Base-by-base conservation (phyloP, 2,888 invertebrate genomes). In the Andrena hattorfiana region DNA sequence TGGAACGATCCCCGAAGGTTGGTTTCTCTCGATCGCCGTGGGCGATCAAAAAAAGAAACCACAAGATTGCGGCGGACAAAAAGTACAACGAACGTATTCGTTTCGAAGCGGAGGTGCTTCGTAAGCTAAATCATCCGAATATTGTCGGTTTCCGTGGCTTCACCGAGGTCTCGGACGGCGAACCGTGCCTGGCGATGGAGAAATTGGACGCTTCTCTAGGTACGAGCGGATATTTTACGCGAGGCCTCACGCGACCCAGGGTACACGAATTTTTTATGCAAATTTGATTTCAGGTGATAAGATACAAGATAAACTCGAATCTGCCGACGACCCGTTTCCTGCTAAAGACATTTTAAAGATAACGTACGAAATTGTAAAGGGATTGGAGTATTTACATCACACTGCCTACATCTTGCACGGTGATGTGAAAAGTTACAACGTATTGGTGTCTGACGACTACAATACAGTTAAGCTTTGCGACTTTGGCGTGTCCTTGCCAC, bases 341-440 rank as follows among this genome's bases (percentile, higher is more conserved):
- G 95, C 96, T 0, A 94, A 94, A 59, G 94, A 95, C 35, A 97
- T 97, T 81, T 91, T 96, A 20, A 96, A 96, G 94, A 96, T 97
- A 79, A 95, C 95, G 3, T 90, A 94, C 60, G 97, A 97, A 92
- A 95, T 97, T 71, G 95, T 96, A 0, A 96, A 95, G 90, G 98
- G 96, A 0, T 92, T 98, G 0, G 95, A 97, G 90, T 98, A 98
- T 94, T 94, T 98, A 2, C 98, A 98, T 92, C 96, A 96, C 1
- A 95, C 95, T 83, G 96, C 96, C 70, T 95, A 95, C 70, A 94
- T 98, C 59, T 93, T 98, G 8, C 98, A 98, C 83, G 97, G 97
- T 35, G 98, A 98, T 92, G 94, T 98, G 54, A 98, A 98, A 94
- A 98, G 98, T 0, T 97, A 96, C 91, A 98, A 98, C 92, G 94